Evolutionary conservation across 1,140 invertebrate species (phyloP), one percentile per base, ranked within the genome.

Genomic region (Rhagoletis pomonella): DNA sequence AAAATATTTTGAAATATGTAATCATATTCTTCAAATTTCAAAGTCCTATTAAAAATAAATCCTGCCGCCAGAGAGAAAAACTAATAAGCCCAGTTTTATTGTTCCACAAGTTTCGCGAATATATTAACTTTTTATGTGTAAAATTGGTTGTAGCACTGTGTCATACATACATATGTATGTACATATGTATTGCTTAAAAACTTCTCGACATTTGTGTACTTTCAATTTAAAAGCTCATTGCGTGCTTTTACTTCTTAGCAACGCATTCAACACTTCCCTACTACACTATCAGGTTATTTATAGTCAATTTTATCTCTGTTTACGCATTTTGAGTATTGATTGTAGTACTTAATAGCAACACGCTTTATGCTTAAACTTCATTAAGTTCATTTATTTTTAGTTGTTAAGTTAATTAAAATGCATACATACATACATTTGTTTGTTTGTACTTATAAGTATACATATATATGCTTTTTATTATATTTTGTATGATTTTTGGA

Each of bases 221-320:
- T 29, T 29, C 29, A 29, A 29, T 29, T 29, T 29, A 29, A 29
- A 29, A 29, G 29, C 29, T 29, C 29, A 29, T 67, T 67, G 64
- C 7, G 10, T 39, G 0, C 29, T 39, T 10, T 42, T 3, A 42
- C 1, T 7, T 47, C 39, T 47, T 10, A 73, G 12, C 12, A 73
- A 17, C 67, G 44, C 67, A 17, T 44, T 73, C 42, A 10, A 55
- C 5, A 17, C 67, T 73, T 73, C 42, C 67, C 17, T 42, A 73
- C 44, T n/a, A 44, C 44, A 73, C 67, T 73, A 73, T 73, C 67
- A 44, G 14, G 12, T 14, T 47, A 73, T 73, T 73, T 73, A 73
- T 73, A 73, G 67, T 47, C 12, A 44, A 44, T 73, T 73, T 73
- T 73, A 73, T 73, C 67, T 42, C 67, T 73, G 42, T 73, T 47